Percentiles rank a stretch among this genome's conserved stretches.
Evolutionary conservation across 2,888 invertebrate genomes (phyloP).

Genomic region (Parasteatoda lunata): DNA sequence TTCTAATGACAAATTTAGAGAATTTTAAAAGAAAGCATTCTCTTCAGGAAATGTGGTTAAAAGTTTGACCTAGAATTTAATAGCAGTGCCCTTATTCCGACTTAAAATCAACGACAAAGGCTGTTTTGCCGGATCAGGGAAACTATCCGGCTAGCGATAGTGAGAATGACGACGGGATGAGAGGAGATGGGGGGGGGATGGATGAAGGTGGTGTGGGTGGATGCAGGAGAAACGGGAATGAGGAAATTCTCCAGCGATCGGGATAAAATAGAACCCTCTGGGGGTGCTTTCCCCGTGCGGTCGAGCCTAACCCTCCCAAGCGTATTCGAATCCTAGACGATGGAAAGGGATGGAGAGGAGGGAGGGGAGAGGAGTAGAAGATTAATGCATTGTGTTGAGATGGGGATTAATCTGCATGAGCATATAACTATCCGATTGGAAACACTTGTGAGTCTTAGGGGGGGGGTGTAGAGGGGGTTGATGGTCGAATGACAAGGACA

Average conservation of each 20-base stretch:
- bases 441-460: constrained; percentile 67
- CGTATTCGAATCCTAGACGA: constrained; percentile 29
- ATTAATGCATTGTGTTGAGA: constrained; percentile 68
- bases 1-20: too few relatives aligned
- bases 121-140: too few relatives aligned
- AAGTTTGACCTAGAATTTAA: too few relatives aligned
- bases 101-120: too few relatives aligned
- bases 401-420: constrained; percentile 68
- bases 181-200: neutral
- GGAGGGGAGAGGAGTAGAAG: constrained; percentile 38
- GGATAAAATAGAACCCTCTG: constrained; percentile 66
- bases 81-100: too few relatives aligned
- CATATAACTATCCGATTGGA: constrained; percentile 68
- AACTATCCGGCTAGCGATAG: too few relatives aligned
- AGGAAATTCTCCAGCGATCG: constrained; percentile 57
- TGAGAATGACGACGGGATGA: neutral
- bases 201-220: neutral
- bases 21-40: too few relatives aligned
- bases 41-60: too few relatives aligned
- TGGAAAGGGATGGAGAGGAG: too few relatives aligned
- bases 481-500: constrained; percentile 41
- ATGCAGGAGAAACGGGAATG: neutral
- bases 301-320: constrained; percentile 49
- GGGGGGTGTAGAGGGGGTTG: constrained; percentile 57
- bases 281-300: constrained; percentile 57